Evolutionary conservation across 1,140 invertebrate genomes (phyloP), one percentile per base, ranked within the genome.

Genomic region (Apis cerana): DNA sequence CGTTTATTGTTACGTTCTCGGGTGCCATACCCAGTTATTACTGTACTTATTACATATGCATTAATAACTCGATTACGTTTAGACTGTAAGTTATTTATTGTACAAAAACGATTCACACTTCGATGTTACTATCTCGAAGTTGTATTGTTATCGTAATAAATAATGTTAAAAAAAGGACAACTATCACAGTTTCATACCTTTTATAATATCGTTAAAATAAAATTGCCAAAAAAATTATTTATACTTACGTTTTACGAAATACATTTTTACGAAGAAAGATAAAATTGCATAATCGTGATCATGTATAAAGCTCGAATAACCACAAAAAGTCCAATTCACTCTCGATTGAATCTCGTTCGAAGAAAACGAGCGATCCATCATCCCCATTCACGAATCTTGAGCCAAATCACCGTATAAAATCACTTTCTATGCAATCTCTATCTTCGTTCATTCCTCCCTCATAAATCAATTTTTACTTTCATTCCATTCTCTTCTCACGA

Each of bases 21-120:
- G 91, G 89, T 93, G 92, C 93, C 93, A 93, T 93, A 92, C 89
- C 87, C 90, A 91, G 68, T 74, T 81, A 86, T 75, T 75, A 54
- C 84, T 67, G 33, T 33, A 33, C 2, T 87, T 19, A 77, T 87
- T 19, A 77, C 77, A 7, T 21, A 50, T 43, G 27, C 65, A 27
- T 71, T 77, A 78, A 82, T 0, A 65, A 52, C n/a, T 75, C 50
- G 7, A 50, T 84, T 27, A 33, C 17, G 19, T 58, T 11, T 68
- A 56, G 5, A 11, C 11, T 12, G 3, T 75, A 83, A 48, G 50
- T 54, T 59, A n/a, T 75, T 67, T 81, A 68, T 27, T 82, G 81
- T 82, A 82, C 81, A 78, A 78, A 82, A 54, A 15, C 59, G 1
- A 82, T 43, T 8, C 9, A 61, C 78, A 33, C 75, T 82, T 78